A percentile compares a stretch with the other conserved stretches of the same genome.
Evolutionary conservation across 2,113 vertebrate species (phyloP).

Genomic region (Caloenas nicobarica): DNA sequence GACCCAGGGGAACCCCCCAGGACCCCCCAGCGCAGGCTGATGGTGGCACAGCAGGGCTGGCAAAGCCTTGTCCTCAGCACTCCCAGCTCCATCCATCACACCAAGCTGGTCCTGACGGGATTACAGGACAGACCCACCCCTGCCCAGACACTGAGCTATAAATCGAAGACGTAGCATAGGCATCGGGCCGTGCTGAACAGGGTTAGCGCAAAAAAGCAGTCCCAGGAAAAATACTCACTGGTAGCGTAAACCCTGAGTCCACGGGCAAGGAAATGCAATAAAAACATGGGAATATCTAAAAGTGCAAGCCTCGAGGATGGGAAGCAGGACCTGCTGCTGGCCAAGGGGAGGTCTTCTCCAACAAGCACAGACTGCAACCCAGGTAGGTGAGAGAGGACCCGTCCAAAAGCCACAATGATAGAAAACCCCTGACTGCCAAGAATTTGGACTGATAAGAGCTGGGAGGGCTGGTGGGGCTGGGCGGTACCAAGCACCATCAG

Average conservation of each 20-base stretch:
- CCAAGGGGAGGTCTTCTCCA: background rate
- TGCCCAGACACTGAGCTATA: background rate
- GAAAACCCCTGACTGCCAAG: background rate
- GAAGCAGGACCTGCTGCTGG: background rate
- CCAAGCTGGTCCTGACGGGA: background rate
- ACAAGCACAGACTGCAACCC: background rate
- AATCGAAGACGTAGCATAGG: rapidly evolving
- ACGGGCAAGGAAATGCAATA: background rate
- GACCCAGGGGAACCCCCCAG: rapidly evolving
- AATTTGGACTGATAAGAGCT: background rate
- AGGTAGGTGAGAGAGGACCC: background rate
- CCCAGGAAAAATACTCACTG: background rate
- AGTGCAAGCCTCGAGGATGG: rapidly evolving
- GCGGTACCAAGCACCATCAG: background rate
- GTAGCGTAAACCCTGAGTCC: rapidly evolving
- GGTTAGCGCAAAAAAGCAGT: background rate
- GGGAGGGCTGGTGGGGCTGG: background rate
- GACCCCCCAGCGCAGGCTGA: rapidly evolving
- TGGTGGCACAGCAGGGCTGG: rapidly evolving
- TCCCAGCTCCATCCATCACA: background rate
- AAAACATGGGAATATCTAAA: background rate
- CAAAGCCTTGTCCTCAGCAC: background rate
- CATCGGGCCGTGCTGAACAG: background rate
- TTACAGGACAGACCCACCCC: background rate
- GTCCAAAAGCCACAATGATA: background rate